A percentile compares a stretch with the other conserved stretches of the same genome.
These are phyloP conservation scores for Ephestia elutella DNA, from an alignment of 1,140 invertebrate species.

Conservation along the genomic window DNA sequence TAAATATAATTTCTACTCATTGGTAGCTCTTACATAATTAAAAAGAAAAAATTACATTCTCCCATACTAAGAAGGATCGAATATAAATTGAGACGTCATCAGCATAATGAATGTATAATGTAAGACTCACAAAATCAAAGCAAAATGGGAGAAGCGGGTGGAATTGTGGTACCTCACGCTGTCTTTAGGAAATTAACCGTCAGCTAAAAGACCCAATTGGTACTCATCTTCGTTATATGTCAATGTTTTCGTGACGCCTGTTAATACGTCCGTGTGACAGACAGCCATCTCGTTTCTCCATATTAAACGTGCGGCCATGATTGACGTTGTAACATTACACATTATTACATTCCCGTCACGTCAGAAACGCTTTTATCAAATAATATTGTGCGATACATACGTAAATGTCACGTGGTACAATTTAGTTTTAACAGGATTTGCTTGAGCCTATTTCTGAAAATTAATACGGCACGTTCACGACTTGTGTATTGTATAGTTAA, in stretches of 20 bases:
- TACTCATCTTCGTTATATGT: not conserved
- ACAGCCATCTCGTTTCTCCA: conserved; percentile 28
- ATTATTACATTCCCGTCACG: conserved; percentile 64
- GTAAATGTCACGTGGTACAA: conserved; percentile 43
- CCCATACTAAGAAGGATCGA: too few species aligned
- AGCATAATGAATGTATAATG: not conserved
- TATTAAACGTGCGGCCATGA: conserved; percentile 49
- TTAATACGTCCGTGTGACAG: conserved; percentile 24
- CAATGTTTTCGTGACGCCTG: conserved; percentile 11
- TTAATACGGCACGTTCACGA: conserved; percentile 1
- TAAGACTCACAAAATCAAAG: not conserved
- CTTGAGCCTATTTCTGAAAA: conserved; percentile 17
- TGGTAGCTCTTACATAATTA: too few species aligned
- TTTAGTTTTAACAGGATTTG: conserved; percentile 47
- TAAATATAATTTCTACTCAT: too few species aligned
- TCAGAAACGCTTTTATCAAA: conserved; percentile 51
- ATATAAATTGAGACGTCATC: too few species aligned
- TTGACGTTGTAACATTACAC: conserved; percentile 44
- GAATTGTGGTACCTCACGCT: not conserved
- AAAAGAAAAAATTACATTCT: too few species aligned
- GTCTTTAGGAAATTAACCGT: not conserved
- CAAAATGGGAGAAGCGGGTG: not conserved
- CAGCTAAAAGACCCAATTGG: not conserved
- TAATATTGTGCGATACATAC: conserved; percentile 45
- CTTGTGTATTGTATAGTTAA: not conserved